Evolutionary conservation across 1,140 invertebrate genomes (phyloP).

Genomic region (Pseudomyrmex flavicornis): DNA sequence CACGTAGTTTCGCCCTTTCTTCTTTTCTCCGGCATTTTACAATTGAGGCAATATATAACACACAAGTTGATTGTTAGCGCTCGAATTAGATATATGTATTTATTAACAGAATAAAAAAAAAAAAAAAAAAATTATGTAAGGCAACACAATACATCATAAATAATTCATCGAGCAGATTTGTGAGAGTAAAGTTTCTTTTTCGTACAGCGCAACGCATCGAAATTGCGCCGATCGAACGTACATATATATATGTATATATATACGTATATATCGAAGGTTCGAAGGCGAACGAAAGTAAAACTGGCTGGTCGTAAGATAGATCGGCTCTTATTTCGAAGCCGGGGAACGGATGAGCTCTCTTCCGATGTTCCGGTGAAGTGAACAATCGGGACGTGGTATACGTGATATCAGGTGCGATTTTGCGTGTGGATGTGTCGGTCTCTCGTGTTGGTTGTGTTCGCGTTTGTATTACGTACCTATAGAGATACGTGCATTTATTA

Average conservation of each 20-base stretch:
- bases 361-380: conserved; percentile 55
- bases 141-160: too few species aligned
- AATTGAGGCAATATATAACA: too few species aligned
- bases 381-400: conserved; percentile 47
- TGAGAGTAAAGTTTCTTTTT: too few species aligned
- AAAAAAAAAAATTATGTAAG: too few species aligned
- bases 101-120: too few species aligned
- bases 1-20: too few species aligned
- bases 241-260: neutral
- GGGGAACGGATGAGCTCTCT: conserved; percentile 46
- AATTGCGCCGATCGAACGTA: neutral
- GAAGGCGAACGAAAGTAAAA: conserved; percentile 41
- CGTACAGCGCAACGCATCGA: too few species aligned
- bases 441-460: too few species aligned
- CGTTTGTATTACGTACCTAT: neutral
- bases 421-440: neutral
- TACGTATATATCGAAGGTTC: neutral
- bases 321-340: conserved; percentile 24
- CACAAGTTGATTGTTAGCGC: too few species aligned
- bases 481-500: neutral
- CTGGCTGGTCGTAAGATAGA: conserved; percentile 11
- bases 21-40: too few species aligned
- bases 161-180: too few species aligned
- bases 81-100: too few species aligned
- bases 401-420: conserved; percentile 7